Evolutionary conservation across 2,888 invertebrate species (phyloP), one percentile per base, ranked within the genome.

Genomic region (Liopterus haemorrhoidalis): DNA sequence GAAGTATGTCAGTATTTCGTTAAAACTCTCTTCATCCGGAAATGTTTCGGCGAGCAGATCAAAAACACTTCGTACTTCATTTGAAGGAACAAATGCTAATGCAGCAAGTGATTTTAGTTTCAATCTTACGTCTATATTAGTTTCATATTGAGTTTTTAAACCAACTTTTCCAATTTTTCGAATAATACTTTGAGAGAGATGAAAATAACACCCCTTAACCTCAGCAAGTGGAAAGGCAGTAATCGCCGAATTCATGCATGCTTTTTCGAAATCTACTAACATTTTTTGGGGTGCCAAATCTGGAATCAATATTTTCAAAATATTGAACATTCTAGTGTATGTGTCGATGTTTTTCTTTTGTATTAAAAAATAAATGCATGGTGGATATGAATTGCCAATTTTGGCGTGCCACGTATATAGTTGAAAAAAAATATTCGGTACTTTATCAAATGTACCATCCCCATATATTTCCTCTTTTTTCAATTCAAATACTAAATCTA

Each of bases 81-180:
- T 11, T 9, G 4, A 9, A 15, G 31, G 14, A 9, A 31, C 31
- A 6, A 3, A 11, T 4, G 31, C 31, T 31, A 31, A 31, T 31
- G 14, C 31, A 5, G 31, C 12, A 6, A 31, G 31, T 15, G 31
- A 31, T 14, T 31, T 31, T 16, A 31, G 31, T 12, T 14, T 31
- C 12, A 31, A 4, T 31, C 16, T 31, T 31, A 14, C 16, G 31
- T 31, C 16, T 14, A 31, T 31, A 6, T 31, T 31, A 31, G 31
- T 31, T 14, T 31, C 31, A 14, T 31, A 31, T n/a, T 31, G 15
- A 31, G 14, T 31, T 14, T 31, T 31, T 16, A 31, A 31, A 31
- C 31, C 31, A 31, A 31, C 31, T 2, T 31, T 31, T n/a, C 12
- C 12, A 14, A 30, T 30, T 30, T 30, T 30, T n/a, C 30, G n/a